Conservation (phyloP, 2,888 invertebrate species). For the Pemphredon lugubris region DNA sequence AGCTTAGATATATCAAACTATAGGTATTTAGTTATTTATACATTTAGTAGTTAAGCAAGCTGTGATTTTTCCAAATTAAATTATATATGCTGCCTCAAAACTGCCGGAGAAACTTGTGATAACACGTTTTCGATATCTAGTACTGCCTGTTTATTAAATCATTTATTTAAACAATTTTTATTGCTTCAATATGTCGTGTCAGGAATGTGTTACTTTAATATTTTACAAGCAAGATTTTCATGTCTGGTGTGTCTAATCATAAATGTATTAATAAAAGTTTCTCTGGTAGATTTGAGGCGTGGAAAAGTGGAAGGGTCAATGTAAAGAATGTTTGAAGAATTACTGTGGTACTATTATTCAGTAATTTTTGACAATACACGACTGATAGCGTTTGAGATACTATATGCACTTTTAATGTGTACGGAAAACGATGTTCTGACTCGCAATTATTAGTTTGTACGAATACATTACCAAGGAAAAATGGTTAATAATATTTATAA, state of each 20-base stretch:
- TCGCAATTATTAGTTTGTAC: no score
- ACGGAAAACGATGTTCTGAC: background rate
- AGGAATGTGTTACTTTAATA: no score
- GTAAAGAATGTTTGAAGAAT: slow-evolving; percentile 17
- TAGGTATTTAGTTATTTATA: slow-evolving; percentile 32
- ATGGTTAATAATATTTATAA: no score
- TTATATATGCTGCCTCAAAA: slow-evolving; percentile 15
- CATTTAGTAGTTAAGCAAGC: slow-evolving; percentile 39
- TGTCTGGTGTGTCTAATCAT: no score
- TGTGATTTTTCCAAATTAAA: slow-evolving; percentile 44
- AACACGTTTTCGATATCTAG: slow-evolving; percentile 24
- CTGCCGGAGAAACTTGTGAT: slow-evolving; percentile 35
- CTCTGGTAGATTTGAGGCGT: slow-evolving; percentile 13
- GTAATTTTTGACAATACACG: slow-evolving; percentile 4
- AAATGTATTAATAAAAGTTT: no score
- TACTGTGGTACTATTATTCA: background rate
- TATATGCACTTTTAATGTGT: slow-evolving; percentile 1
- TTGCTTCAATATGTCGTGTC: no score
- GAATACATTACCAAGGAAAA: no score
- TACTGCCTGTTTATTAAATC: no score
- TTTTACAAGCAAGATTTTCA: no score
- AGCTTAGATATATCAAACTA: slow-evolving; percentile 13
- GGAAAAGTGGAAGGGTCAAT: slow-evolving; percentile 1
- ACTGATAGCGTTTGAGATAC: slow-evolving; percentile 9
- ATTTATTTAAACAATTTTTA: no score